These are phyloP conservation scores for Acromyrmex charruanus DNA, from an alignment of 1,140 invertebrate species.

Conservation along the genomic window DNA sequence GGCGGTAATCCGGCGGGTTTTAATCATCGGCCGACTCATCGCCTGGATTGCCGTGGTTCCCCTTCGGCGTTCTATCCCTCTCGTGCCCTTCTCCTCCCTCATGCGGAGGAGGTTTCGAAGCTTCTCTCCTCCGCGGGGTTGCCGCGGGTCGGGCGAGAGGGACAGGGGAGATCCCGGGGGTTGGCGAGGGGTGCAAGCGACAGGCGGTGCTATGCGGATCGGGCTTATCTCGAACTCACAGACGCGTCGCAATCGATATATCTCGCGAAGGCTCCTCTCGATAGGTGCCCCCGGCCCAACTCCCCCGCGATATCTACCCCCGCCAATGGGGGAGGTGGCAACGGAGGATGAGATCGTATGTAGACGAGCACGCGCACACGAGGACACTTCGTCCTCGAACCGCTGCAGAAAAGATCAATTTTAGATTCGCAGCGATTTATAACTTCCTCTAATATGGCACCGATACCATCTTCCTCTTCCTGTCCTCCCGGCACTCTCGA, in stretches of 20 bases:
- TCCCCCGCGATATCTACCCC: constrained; percentile 62
- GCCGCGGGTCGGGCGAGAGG: background rate
- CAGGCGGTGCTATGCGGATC: constrained; percentile 76
- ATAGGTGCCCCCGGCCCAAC: constrained; percentile 69
- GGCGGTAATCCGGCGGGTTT: constrained; percentile 67
- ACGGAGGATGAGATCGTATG: constrained; percentile 78
- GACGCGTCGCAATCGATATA: constrained; percentile 86
- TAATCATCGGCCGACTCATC: constrained; percentile 68
- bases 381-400: constrained; percentile 60
- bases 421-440: constrained; percentile 86
- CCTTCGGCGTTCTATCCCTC: constrained; percentile 9
- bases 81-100: background rate
- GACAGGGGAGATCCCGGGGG: background rate
- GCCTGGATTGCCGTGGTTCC: constrained; percentile 36
- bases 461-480: constrained; percentile 80
- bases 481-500: constrained; percentile 80
- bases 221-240: constrained; percentile 85
- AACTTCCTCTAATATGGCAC: constrained; percentile 87
- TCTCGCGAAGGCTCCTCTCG: constrained; percentile 77
- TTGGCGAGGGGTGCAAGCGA: constrained; percentile 63
- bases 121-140: constrained; percentile 38
- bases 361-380: constrained; percentile 52
- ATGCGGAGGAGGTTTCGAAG: constrained; percentile 38
- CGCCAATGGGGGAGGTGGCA: constrained; percentile 28
- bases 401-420: constrained; percentile 86